phyloP scores from a whole-genome alignment of 2,888 invertebrate genomes.

The Belgica antarctica region DNA sequence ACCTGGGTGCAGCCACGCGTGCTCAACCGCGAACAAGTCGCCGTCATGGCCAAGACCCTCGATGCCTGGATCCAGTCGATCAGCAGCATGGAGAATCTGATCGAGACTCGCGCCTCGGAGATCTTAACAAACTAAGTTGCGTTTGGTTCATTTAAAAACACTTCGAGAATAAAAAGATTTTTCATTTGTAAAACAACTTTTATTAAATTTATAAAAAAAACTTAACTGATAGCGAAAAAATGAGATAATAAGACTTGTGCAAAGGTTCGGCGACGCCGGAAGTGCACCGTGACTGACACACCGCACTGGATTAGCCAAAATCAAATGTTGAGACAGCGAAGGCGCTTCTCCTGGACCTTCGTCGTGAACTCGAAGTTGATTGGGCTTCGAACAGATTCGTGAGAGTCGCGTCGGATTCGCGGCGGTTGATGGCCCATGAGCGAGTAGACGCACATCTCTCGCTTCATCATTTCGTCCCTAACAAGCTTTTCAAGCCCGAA shows the following conservation, averaged over 20 bases:
- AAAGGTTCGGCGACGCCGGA: background rate
- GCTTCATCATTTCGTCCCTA: constrained; percentile 49
- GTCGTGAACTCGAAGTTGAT: constrained; percentile 68
- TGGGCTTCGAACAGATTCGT: constrained; percentile 56
- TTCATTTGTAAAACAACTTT: background rate
- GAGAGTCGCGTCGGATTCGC: constrained; percentile 54
- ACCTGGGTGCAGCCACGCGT: constrained; percentile 79
- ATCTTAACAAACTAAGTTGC: constrained; percentile 53
- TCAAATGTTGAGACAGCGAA: constrained; percentile 76
- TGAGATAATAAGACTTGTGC: too few species aligned
- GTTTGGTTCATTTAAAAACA: background rate
- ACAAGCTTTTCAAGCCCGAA: constrained; percentile 69
- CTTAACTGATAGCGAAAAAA: background rate
- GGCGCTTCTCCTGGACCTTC: constrained; percentile 68
- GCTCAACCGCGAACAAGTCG: constrained; percentile 58
- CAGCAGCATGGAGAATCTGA: constrained; percentile 55
- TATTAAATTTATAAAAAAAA: background rate
- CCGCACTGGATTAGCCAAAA: too few species aligned
- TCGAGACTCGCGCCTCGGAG: constrained; percentile 55
- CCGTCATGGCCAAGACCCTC: constrained; percentile 53
- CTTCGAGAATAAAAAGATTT: background rate
- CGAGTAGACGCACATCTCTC: constrained; percentile 50
- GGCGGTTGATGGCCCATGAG: constrained; percentile 57
- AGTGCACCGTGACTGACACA: too few species aligned
- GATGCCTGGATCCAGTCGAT: constrained; percentile 55